phyloP scores from a whole-genome alignment of 2,797 vertebrate species.

The Poecile montanus region DNA sequence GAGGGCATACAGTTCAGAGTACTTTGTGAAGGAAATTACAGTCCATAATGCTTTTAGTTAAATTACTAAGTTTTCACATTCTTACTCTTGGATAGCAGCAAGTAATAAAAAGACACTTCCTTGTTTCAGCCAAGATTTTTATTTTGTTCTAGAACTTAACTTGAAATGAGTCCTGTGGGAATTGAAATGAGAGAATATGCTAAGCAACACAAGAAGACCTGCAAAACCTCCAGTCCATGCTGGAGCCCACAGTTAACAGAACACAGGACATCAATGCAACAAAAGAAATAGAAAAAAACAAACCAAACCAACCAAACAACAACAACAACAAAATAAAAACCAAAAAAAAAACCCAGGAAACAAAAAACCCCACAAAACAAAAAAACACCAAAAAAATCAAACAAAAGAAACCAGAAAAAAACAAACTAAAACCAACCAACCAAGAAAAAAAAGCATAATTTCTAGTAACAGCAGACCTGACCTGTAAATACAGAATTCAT shows the following conservation, averaged over 20 bases:
- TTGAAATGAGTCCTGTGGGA: background rate
- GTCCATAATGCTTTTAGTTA: background rate
- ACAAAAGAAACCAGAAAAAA: background rate
- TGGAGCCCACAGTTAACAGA: background rate
- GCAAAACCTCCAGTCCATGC: background rate
- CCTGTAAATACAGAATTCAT: background rate
- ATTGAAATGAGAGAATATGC: background rate
- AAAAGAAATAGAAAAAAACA: background rate
- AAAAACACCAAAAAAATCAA: background rate
- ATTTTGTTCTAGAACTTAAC: background rate
- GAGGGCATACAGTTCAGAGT: background rate
- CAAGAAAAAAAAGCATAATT: accelerated
- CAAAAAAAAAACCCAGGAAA: background rate
- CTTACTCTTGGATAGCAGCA: background rate
- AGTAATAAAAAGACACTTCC: background rate
- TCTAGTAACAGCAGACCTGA: background rate
- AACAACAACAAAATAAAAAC: background rate
- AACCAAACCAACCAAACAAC: background rate
- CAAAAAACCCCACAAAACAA: background rate
- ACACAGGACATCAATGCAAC: background rate
- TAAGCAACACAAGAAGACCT: background rate
- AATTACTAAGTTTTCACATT: background rate
- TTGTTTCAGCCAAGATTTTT: background rate
- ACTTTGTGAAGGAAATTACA: background rate
- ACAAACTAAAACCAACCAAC: background rate